Evolutionary conservation across 2,113 vertebrate genomes (phyloP).

Genomic region (Probosciger aterrimus): DNA sequence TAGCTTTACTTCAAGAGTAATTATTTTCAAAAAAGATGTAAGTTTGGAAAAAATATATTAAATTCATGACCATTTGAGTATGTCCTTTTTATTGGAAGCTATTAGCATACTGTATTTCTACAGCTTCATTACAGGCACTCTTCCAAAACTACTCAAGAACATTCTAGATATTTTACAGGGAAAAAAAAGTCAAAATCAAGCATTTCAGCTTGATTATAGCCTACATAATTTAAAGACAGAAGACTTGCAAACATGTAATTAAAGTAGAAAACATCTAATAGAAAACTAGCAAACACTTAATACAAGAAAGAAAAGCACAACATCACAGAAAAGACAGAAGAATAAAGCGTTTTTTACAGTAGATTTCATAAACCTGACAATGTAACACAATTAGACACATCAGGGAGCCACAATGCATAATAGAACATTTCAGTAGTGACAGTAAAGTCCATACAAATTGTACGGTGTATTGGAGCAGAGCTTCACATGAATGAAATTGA

Average conservation of each 20-base stretch:
- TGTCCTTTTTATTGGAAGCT: not conserved
- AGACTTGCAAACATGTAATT: constrained; percentile 63
- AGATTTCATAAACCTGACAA: constrained; percentile 67
- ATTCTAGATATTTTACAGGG: constrained; percentile 6
- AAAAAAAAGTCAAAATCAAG: constrained; percentile 26
- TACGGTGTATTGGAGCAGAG: not conserved
- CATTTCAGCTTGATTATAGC: constrained; percentile 21
- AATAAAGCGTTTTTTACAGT: constrained; percentile 61
- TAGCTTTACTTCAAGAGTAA: not conserved
- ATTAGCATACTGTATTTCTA: not conserved
- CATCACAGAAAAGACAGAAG: constrained; percentile 46
- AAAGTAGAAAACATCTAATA: constrained; percentile 66
- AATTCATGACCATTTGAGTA: not conserved
- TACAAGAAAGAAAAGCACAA: constrained; percentile 46
- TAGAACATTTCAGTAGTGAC: constrained; percentile 37
- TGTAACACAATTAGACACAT: constrained; percentile 63
- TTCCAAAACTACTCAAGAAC: not conserved
- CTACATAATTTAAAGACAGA: constrained; percentile 26
- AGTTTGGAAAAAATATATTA: not conserved
- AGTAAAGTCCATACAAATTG: constrained; percentile 34
- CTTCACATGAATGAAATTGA: constrained; percentile 21
- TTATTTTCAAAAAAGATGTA: not conserved
- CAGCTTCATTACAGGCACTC: not conserved
- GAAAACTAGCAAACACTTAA: constrained; percentile 55
- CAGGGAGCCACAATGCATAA: constrained; percentile 59